These are phyloP conservation scores for Malthinus seriepunctatus DNA, from an alignment of 2,888 invertebrate species.

Conservation along the genomic window DNA sequence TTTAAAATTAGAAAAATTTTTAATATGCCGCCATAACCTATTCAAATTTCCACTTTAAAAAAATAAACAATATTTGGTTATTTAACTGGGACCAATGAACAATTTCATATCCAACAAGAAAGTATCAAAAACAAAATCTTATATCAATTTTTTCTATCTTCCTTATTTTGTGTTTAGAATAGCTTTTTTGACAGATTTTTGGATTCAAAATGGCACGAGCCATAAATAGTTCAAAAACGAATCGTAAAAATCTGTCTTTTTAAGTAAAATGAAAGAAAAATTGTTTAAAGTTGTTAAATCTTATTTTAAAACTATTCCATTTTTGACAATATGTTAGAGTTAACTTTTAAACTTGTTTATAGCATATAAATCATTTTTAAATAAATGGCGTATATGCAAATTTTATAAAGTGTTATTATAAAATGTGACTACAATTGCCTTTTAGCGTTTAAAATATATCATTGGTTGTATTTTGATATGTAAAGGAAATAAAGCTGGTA, in stretches of 20 bases:
- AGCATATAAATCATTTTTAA: slow-evolving; percentile 30
- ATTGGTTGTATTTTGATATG: slow-evolving; percentile 51
- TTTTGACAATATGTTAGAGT: slow-evolving; percentile 56
- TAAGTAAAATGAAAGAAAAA: slow-evolving; percentile 5
- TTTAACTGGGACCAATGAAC: slow-evolving; percentile 54
- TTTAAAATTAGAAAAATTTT: slow-evolving; percentile 17
- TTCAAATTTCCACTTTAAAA: slow-evolving; percentile 32
- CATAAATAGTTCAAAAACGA: neutral
- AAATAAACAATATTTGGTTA: slow-evolving; percentile 39
- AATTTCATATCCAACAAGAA: slow-evolving; percentile 53
- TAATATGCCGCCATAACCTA: slow-evolving; percentile 36
- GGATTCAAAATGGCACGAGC: neutral
- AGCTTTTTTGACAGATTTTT: slow-evolving; percentile 9
- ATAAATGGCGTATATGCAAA: slow-evolving; percentile 23
- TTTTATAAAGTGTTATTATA: slow-evolving; percentile 43
- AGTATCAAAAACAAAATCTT: slow-evolving; percentile 40
- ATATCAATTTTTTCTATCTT: slow-evolving; percentile 5
- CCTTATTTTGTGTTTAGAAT: slow-evolving; percentile 11
- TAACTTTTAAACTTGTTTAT: slow-evolving; percentile 36
- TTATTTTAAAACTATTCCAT: slow-evolving; percentile 50
- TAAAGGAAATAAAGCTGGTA: slow-evolving; percentile 46
- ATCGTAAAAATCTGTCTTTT: slow-evolving; percentile 1
- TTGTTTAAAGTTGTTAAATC: slow-evolving; percentile 28
- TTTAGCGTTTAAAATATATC: slow-evolving; percentile 54
- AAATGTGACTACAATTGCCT: slow-evolving; percentile 57